A percentile compares a stretch with the other conserved stretches of the same genome.
Evolutionary conservation across 2,888 invertebrate genomes (phyloP).

Genomic region (Eupsilia transversa): DNA sequence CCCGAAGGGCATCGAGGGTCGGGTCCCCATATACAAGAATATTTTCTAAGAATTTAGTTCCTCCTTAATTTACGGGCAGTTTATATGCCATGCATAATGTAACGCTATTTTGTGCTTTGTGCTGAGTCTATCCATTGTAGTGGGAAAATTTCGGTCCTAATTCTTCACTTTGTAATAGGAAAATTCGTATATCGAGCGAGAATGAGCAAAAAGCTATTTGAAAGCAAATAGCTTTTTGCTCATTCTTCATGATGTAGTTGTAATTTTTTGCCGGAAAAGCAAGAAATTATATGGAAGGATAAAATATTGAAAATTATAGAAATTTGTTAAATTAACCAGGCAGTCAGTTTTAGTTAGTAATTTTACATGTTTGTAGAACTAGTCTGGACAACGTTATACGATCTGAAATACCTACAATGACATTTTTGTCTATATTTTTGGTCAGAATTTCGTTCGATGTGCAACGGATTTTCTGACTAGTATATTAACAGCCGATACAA

Average conservation of each 20-base stretch:
- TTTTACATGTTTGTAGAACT: not conserved
- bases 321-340: not conserved
- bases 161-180: constrained; percentile 25
- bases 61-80: constrained; percentile 67
- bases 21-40: constrained; percentile 60
- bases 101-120: constrained; percentile 62
- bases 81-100: constrained; percentile 71
- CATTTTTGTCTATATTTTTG: not conserved
- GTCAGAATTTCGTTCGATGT: not conserved
- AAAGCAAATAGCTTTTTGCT: too few species aligned
- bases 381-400: not conserved
- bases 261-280: not conserved
- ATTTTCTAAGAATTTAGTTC: constrained; percentile 67
- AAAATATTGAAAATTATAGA: not conserved
- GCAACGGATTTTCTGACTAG: not conserved
- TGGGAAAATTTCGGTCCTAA: constrained; percentile 47
- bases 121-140: constrained; percentile 32
- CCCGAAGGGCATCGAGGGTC: constrained; percentile 68
- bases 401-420: not conserved
- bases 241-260: not conserved
- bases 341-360: not conserved
- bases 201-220: not conserved
- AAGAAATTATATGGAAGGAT: too few species aligned
- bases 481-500: constrained; percentile 3
- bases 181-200: constrained; percentile 4